Evolutionary conservation across 2,888 invertebrate species (phyloP), one percentile per base, ranked within the genome.

Genomic region (Tortricodes alternella): DNA sequence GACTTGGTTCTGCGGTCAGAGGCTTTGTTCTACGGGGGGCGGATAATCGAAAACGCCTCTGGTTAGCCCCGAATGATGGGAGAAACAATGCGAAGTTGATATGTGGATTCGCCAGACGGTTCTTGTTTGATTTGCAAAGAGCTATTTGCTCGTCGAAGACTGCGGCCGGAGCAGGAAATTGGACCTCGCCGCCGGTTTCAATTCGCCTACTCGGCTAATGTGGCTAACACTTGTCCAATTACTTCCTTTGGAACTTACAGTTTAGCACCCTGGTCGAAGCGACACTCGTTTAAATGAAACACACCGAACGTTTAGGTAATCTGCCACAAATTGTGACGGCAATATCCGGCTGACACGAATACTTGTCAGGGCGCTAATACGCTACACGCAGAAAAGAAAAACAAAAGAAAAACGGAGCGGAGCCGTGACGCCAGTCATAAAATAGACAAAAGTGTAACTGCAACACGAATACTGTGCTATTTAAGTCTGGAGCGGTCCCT

Each of bases 21-120:
- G 78, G 86, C 89, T 89, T 89, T 88, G 90, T 88, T 88, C 89
- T 86, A 78, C 73, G 74, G 71, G 82, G 85, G 85, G 85, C 75
- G 83, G 83, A 85, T 89, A 89, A 89, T 89, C 89, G 88, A 89
- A 89, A 89, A 85, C 88, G 89, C 89, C 87, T 86, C 87, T 83
- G 86, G 86, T 89, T 85, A 85, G 83, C 81, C 79, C 78, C 73
- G 77, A 84, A 83, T 77, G 84, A 83, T 82, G 83, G 73, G 86
- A 83, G 88, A 87, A 88, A 88, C 88, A 87, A 89, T 89, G 81
- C 80, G 81, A 88, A 84, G 87, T 88, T 87, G 89, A 89, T 89
- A 86, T 89, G 89, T 89, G 87, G 83, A 88, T 83, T 80, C 74
- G 82, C 74, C 78, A 84, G 84, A 81, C 85, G 78, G 83, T 77